Percentiles rank a stretch among this genome's conserved stretches.
Evolutionary conservation across 2,797 vertebrate genomes (phyloP).

Genomic region (Peromyscus melanophrys): DNA sequence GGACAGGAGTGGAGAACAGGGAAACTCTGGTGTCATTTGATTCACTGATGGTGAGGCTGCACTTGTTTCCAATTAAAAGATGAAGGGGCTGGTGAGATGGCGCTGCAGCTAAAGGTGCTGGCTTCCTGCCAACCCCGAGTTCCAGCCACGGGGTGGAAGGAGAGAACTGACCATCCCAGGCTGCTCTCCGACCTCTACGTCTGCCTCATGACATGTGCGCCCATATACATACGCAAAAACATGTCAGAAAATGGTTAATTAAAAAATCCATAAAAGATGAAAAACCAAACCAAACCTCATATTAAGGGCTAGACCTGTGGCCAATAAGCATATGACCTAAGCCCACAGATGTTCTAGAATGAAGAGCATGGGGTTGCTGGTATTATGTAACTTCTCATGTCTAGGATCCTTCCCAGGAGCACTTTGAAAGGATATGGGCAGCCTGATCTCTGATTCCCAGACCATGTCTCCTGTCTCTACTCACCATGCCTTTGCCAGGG

Average conservation of each 20-base stretch:
- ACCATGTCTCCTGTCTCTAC: not conserved
- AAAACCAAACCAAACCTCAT: not conserved
- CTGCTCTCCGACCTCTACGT: not conserved
- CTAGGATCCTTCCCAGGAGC: not conserved
- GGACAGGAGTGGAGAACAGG: not conserved
- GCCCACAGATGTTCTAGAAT: not conserved
- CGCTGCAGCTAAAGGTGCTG: not conserved
- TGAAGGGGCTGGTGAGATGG: not conserved
- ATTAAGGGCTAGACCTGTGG: not conserved
- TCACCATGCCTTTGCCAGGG: not conserved
- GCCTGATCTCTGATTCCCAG: not conserved
- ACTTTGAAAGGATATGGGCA: no score
- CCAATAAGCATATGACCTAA: not conserved
- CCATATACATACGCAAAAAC: not conserved
- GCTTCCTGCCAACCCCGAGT: not conserved
- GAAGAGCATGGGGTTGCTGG: not conserved
- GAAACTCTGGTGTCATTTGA: not conserved
- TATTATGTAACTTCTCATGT: fast-evolving
- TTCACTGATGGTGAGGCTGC: constrained; percentile 6
- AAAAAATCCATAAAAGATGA: not conserved
- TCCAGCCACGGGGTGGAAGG: not conserved
- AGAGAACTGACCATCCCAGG: not conserved
- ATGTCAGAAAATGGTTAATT: not conserved
- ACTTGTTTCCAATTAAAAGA: constrained; percentile 35
- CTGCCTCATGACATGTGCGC: no score